These are phyloP conservation scores for Corynorhinus townsendii DNA, from an alignment of 2,113 vertebrate genomes.

Conservation along the genomic window DNA sequence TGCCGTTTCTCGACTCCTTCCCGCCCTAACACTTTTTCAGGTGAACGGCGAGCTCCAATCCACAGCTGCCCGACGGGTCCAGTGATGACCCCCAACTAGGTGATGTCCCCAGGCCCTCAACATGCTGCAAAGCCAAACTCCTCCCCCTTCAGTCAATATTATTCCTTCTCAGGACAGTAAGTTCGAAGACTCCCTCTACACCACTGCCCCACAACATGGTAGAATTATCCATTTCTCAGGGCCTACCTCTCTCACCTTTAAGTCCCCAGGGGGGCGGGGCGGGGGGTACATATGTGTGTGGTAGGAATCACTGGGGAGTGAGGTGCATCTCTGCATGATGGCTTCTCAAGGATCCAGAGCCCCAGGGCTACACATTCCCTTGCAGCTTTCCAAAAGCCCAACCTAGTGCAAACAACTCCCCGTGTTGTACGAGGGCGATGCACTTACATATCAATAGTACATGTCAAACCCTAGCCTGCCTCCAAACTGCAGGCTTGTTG, in stretches of 20 bases:
- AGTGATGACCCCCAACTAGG: not conserved
- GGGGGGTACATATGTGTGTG: too few relatives aligned
- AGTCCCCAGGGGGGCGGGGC: too few relatives aligned
- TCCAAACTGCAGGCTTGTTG: not conserved
- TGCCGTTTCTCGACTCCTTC: not conserved
- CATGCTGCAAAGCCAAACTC: not conserved
- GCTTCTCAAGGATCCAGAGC: not conserved
- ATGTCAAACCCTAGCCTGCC: not conserved
- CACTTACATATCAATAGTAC: not conserved
- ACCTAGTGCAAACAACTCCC: not conserved
- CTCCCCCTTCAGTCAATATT: not conserved
- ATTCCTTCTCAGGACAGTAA: not conserved
- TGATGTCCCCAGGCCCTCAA: not conserved
- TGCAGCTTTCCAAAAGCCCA: not conserved
- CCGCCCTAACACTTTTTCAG: not conserved
- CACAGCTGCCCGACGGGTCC: not conserved
- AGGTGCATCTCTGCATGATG: not conserved
- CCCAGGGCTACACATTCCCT: not conserved
- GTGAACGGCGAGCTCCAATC: not conserved
- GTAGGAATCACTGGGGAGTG: too few relatives aligned
- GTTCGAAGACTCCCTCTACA: not conserved
- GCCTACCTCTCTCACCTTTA: not conserved
- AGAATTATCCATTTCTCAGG: not conserved
- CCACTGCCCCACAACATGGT: not conserved
- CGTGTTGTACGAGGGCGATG: not conserved